Base-by-base conservation (phyloP, 2,113 vertebrate species). In the Ellobius talpinus region DNA sequence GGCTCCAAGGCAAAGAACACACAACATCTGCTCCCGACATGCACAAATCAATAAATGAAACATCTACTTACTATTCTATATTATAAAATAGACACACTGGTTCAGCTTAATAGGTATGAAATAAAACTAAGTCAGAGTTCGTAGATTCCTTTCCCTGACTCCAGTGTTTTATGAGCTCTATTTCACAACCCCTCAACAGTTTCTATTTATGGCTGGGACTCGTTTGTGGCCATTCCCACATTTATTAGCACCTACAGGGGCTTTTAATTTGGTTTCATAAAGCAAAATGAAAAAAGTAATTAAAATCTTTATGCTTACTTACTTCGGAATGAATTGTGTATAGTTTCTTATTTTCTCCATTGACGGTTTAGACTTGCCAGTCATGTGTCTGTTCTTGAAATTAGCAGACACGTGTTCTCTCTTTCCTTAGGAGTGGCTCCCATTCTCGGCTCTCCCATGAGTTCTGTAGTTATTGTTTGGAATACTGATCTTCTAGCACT, bases 181-280 rank as follows among this genome's bases (percentile, higher is more conserved):
- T 39, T 91, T 95, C 45, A 33, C 47, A 85, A 9, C 8, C 68
- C 9, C 14, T 92, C 9, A 50, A 45, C 39, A 74, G 12, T 61
- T 88, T n/a, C 47, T 88, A 1, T 61, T 78, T 88, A 85, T 85
- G 7, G 47, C 23, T 66, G 45, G 33, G n/a, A 78, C 4, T 78
- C 42, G 14, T 42, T 24, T 84, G 61, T 61, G 29, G 24, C 4
- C 47, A 36, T 52, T 33, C 29, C 61, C 29, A 19, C 65, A 31
- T 68, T 91, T 85, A 96, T 73, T 52, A 68, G 79, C 70, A 91
- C 19, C 23, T 61, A 52, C 65, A 21, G 74, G 16, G 58, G 90
- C 19, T 70, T 90, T 96, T 92, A 87, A 72, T 92, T 77, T 93
- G 36, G 21, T 70, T 82, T 90, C 72, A 63, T 79, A 77, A 87